A percentile compares a stretch with the other conserved stretches of the same genome.
phyloP scores from a whole-genome alignment of 2,888 invertebrate species.

The Nephrocerus scutellatus region DNA sequence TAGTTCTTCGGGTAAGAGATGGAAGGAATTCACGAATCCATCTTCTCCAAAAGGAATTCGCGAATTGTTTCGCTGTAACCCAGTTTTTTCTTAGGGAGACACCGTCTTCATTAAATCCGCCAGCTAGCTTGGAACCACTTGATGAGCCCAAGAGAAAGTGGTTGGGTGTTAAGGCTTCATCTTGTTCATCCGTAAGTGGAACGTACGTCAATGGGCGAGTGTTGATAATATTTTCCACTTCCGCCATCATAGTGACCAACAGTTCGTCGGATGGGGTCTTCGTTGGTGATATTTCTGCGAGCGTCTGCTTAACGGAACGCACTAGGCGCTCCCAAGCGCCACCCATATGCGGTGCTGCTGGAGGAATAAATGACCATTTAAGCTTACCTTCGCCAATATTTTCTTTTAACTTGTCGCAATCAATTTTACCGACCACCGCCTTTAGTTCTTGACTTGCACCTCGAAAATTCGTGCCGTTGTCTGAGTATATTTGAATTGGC shows the following conservation, averaged over 20 bases:
- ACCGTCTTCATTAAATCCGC: neutral
- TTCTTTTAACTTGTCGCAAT: conserved; percentile 10
- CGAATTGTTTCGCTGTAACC: conserved; percentile 2
- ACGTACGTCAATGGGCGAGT: conserved; percentile 11
- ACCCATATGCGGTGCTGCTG: conserved; percentile 21
- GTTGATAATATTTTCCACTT: conserved; percentile 20
- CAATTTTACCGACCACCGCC: conserved; percentile 4
- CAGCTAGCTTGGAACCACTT: conserved; percentile 1
- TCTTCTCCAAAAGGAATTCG: conserved; percentile 5
- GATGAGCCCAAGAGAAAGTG: conserved; percentile 2
- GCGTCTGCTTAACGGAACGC: conserved; percentile 14
- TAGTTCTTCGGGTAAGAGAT: conserved; percentile 13
- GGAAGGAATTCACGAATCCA: conserved; percentile 15
- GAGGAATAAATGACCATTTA: conserved; percentile 25
- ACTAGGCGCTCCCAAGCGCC: conserved; percentile 20
- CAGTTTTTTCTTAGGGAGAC: conserved; percentile 1
- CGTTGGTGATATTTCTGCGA: conserved; percentile 15
- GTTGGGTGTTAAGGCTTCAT: conserved; percentile 8
- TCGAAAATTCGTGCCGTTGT: conserved; percentile 15
- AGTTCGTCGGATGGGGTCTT: conserved; percentile 22
- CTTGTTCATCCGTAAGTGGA: neutral
- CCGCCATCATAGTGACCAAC: conserved; percentile 8
- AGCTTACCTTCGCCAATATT: conserved; percentile 11
- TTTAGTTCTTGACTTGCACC: conserved; percentile 3
- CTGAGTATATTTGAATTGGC: conserved; percentile 11